These are phyloP conservation scores for Hipparchia semele DNA, from an alignment of 2,888 invertebrate genomes.

Conservation along the genomic window DNA sequence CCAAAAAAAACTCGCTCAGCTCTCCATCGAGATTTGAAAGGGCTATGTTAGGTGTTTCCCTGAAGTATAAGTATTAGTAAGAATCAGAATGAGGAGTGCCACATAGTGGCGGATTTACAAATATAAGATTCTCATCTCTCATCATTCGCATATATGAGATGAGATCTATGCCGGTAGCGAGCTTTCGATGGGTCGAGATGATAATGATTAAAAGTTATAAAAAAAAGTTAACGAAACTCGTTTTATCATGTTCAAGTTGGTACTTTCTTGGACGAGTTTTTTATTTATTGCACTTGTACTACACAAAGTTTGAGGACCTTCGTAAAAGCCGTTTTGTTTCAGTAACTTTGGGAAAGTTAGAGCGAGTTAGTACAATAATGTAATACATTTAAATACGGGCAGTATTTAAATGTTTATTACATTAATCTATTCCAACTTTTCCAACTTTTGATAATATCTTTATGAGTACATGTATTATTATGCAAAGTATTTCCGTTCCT, in stretches of 20 bases:
- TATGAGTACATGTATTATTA: constrained; percentile 24
- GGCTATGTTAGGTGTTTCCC: too few species aligned
- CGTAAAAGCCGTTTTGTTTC: constrained; percentile 21
- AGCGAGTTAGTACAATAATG: constrained; percentile 10
- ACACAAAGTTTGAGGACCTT: constrained; percentile 24
- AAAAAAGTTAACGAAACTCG: neutral
- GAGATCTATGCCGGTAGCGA: too few species aligned
- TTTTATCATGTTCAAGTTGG: constrained; percentile 3
- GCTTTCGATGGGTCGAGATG: neutral
- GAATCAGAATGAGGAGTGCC: too few species aligned
- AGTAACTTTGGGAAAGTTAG: constrained; percentile 18
- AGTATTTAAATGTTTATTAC: neutral
- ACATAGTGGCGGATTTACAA: too few species aligned
- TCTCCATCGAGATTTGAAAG: too few species aligned
- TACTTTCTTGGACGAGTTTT: constrained; percentile 16
- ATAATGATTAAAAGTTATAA: neutral
- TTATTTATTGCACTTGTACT: constrained; percentile 27
- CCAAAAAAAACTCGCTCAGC: too few species aligned
- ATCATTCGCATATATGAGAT: too few species aligned
- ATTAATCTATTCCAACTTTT: constrained; percentile 10
- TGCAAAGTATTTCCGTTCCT: constrained; percentile 22
- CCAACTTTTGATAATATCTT: neutral
- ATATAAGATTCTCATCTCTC: too few species aligned
- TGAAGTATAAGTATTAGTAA: too few species aligned
- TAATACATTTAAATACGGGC: constrained; percentile 22